Evolutionary conservation across 2,797 vertebrate species (phyloP).

Genomic region (Helicolenus hilgendorfi): DNA sequence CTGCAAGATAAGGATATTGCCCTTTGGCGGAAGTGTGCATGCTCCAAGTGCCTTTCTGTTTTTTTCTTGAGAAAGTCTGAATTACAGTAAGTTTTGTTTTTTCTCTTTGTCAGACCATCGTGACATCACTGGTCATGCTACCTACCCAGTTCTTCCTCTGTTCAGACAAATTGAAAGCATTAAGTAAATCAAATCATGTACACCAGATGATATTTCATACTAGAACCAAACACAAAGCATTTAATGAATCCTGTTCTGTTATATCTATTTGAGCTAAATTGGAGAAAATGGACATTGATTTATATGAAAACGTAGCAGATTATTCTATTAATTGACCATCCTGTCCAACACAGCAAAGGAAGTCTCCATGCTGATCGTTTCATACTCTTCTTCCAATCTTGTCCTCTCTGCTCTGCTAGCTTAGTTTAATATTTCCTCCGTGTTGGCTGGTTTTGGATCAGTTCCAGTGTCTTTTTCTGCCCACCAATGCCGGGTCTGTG

Average conservation of each 20-base stretch:
- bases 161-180: not conserved
- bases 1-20: not conserved
- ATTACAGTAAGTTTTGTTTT: not conserved
- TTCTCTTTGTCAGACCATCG: not conserved
- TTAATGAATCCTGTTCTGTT: conserved; percentile 23
- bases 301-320: conserved; percentile 38
- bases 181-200: not conserved
- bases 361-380: conserved; percentile 42
- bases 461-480: conserved; percentile 39
- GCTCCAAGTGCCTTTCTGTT: not conserved
- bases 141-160: not conserved
- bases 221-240: not conserved
- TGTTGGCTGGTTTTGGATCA: conserved; percentile 41
- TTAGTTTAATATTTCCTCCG: conserved; percentile 48
- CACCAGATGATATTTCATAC: not conserved
- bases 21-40: not conserved
- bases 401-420: conserved; percentile 12
- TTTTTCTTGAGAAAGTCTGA: not conserved
- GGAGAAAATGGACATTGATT: conserved; percentile 52
- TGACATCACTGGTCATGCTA: not conserved
- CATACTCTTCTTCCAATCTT: conserved; percentile 11
- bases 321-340: conserved; percentile 49
- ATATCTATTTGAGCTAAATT: conserved; percentile 22
- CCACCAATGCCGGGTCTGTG: conserved; percentile 22
- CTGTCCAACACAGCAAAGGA: conserved; percentile 15